These are phyloP conservation scores for Formica exsecta DNA, from an alignment of 1,140 invertebrate species.

Conservation along the genomic window DNA sequence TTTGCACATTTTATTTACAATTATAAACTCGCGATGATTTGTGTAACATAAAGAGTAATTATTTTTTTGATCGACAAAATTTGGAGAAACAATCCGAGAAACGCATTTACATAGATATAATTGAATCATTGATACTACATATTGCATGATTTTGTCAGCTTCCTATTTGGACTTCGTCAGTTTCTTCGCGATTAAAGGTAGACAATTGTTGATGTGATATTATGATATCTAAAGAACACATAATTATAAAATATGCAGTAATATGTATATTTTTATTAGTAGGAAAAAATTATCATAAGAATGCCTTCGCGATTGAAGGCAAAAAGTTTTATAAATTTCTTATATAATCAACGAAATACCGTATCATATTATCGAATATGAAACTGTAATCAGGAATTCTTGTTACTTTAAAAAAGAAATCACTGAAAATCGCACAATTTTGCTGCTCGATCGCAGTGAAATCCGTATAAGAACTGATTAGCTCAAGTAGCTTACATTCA, in stretches of 20 bases:
- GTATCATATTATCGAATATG: not conserved
- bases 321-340: not conserved
- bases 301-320: not conserved
- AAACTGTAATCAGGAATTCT: not conserved
- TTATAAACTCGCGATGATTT: not conserved
- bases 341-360: not conserved
- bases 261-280: not conserved
- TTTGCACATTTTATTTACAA: no score
- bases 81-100: not conserved
- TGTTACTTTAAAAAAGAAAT: not conserved
- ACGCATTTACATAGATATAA: not conserved
- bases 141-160: conserved; percentile 27
- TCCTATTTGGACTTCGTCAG: not conserved
- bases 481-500: not conserved
- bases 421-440: not conserved
- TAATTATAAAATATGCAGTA: conserved; percentile 14
- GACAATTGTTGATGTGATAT: not conserved
- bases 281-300: not conserved
- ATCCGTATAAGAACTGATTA: not conserved
- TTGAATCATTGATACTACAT: conserved; percentile 26
- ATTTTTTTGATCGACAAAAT: not conserved
- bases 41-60: not conserved
- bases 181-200: conserved; percentile 8
- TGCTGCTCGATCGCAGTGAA: not conserved
- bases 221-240: not conserved